A percentile compares a stretch with the other conserved stretches of the same genome.
These are phyloP conservation scores for Grammomys surdaster DNA, from an alignment of 2,113 vertebrate genomes.

Conservation along the genomic window DNA sequence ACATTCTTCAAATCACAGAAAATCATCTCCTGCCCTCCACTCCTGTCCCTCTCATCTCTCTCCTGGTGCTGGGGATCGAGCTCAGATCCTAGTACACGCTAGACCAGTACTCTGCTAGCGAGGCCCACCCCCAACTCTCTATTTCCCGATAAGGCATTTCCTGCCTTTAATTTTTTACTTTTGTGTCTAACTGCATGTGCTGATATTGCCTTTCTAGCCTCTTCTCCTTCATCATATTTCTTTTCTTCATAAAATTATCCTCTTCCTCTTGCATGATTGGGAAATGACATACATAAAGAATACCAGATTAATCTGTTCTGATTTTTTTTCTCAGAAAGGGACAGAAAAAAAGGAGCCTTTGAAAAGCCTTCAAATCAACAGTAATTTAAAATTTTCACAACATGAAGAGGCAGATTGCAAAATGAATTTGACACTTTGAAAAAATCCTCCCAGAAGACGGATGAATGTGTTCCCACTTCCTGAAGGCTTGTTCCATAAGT, in stretches of 20 bases:
- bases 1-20: not conserved
- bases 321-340: conserved; percentile 64
- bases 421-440: conserved; percentile 76
- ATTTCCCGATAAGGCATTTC: not conserved
- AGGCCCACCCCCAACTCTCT: not conserved
- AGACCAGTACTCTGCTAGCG: not conserved
- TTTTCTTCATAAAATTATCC: conserved; percentile 55
- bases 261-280: conserved; percentile 50
- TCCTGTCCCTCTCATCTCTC: not conserved
- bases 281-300: conserved; percentile 65
- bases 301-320: conserved; percentile 64
- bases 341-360: conserved; percentile 74
- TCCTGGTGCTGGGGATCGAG: not conserved
- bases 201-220: not conserved
- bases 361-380: conserved; percentile 75
- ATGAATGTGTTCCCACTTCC: conserved; percentile 62
- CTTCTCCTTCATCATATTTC: not conserved
- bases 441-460: conserved; percentile 65
- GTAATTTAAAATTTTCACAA: conserved; percentile 77
- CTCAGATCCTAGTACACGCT: not conserved
- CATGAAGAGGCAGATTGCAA: conserved; percentile 67
- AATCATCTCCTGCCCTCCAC: not conserved
- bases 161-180: conserved; percentile 36
- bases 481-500: conserved; percentile 65
- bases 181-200: not conserved